Evolutionary conservation across 1,140 invertebrate genomes (phyloP), one percentile per base, ranked within the genome.

Genomic region (Harlomillsia oculata): DNA sequence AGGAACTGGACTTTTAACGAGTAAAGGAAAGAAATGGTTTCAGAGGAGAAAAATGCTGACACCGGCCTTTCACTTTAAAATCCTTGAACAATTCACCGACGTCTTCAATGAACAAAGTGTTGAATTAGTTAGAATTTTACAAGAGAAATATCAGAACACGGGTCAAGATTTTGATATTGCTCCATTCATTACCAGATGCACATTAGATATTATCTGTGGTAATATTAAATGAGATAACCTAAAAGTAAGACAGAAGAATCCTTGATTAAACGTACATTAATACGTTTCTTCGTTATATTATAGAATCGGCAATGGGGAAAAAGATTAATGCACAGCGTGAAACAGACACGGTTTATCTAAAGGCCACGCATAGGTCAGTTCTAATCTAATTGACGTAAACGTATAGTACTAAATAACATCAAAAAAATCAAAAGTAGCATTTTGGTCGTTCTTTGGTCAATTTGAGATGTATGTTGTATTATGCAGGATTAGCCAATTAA

Each of bases 241-340:
- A 34, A 9, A 34, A 34, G n/a, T 34, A 34, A 34, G 8, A 9
- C n/a, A 8, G 32, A 34, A 8, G 8, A 34, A 9, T 34, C 8
- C 32, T 34, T 9, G 8, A 34, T 26, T 16, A 8, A 9, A 34
- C 32, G 8, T 34, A 34, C 32, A 34, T 9, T 9, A n/a, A 34
- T 34, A 34, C 32, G 16, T 52, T 8, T 21, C 9, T 5, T 8
- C 14, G 8, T 6, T 44, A 2, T n/a, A 4, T 44, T 44, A n/a
- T 21, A 87, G 86, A 90, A 72, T 86, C 85, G 56, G 87, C 86
- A n/a, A 90, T 91, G 87, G 88, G 88, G 40, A 72, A 75, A 52
- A 75, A 77, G 67, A 76, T 87, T 8, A 77, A 80, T 69, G 82
- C 83, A 1, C 84, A 88, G 70, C 73, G 70, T 49, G 72, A 82